Evolutionary conservation across 2,797 vertebrate species (phyloP).

Genomic region (Galagoides demidoff): DNA sequence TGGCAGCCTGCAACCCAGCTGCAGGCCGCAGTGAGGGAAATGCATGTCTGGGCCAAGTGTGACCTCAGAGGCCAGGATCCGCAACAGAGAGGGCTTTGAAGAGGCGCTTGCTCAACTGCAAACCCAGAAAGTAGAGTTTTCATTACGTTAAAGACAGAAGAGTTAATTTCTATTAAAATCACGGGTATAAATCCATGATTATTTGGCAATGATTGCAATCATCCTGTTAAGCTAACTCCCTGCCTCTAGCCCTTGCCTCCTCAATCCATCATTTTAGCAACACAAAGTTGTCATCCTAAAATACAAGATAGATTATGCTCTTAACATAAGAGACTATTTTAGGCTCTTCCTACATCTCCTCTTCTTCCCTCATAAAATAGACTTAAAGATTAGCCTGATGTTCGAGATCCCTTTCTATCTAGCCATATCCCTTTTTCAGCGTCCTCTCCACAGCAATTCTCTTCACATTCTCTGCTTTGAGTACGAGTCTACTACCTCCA

Average conservation of each 20-base stretch:
- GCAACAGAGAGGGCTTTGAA: background rate
- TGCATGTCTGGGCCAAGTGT: background rate
- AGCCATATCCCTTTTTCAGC: background rate
- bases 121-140: background rate
- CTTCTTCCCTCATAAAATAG: background rate
- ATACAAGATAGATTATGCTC: background rate
- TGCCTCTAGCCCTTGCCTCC: background rate
- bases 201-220: background rate
- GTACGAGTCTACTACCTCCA: background rate
- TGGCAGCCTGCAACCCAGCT: background rate
- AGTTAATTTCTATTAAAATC: conserved; percentile 14
- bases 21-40: background rate
- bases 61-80: background rate
- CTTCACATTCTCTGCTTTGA: background rate
- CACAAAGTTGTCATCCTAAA: background rate
- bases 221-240: background rate
- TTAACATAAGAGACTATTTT: background rate
- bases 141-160: background rate
- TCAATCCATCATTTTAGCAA: background rate
- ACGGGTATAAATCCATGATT: background rate
- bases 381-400: background rate
- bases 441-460: background rate
- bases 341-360: background rate
- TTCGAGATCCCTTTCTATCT: background rate
- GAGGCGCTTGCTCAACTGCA: background rate